Conservation (phyloP, 2,113 vertebrate genomes). For the Notechis scutatus region DNA sequence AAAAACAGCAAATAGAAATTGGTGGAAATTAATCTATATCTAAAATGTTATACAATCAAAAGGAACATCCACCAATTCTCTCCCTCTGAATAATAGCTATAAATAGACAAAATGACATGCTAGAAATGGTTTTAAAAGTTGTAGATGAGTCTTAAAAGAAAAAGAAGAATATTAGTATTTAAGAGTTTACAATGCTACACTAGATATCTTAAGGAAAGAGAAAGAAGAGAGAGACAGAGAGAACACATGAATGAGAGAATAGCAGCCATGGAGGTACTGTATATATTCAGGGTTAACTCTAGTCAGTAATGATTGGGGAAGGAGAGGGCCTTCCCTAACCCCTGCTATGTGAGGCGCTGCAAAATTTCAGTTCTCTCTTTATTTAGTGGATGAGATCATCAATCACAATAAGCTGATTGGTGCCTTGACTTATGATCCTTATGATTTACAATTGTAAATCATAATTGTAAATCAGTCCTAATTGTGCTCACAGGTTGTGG, state of each 20-base stretch:
- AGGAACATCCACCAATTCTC: background rate
- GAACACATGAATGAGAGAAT: background rate
- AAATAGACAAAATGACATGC: background rate
- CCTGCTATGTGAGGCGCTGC: background rate
- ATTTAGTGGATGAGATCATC: background rate
- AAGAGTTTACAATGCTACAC: background rate
- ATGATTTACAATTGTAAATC: background rate
- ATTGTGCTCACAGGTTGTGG: background rate
- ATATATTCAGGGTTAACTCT: background rate
- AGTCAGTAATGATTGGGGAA: background rate
- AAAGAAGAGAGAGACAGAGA: background rate
- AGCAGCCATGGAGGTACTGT: background rate
- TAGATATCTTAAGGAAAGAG: background rate
- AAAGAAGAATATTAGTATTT: background rate
- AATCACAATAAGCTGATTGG: background rate
- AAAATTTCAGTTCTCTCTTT: background rate
- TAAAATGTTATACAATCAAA: conserved; percentile 21
- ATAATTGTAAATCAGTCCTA: too few species aligned
- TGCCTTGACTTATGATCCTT: background rate
- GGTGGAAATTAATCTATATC: background rate
- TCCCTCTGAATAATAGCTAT: background rate
- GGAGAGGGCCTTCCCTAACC: background rate
- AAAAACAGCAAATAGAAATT: conserved; percentile 13
- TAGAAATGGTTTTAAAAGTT: background rate
- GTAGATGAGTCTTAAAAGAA: background rate